Percentiles rank a stretch among this genome's conserved stretches.
Evolutionary conservation across 1,140 invertebrate genomes (phyloP).

Genomic region (Tetramorium simillimum): DNA sequence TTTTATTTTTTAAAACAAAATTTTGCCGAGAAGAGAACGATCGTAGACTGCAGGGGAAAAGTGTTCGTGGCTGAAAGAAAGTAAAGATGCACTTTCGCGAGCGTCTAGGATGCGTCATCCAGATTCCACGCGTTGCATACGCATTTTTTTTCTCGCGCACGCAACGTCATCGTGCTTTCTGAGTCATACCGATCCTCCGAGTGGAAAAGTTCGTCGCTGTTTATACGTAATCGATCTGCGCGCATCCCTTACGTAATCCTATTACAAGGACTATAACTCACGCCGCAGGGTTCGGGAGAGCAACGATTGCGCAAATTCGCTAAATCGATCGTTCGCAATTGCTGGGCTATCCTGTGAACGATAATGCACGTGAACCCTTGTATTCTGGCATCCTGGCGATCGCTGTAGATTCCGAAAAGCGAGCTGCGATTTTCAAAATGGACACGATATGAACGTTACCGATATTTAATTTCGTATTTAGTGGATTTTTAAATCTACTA

Average conservation of each 20-base stretch:
- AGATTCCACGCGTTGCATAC: conserved; percentile 15
- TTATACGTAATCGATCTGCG: conserved; percentile 51
- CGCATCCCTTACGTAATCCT: conserved; percentile 46
- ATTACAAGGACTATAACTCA: conserved; percentile 42
- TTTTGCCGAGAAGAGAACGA: not conserved
- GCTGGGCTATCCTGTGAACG: not conserved
- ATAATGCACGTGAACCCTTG: not conserved
- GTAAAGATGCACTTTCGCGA: not conserved
- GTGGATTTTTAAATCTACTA: not conserved
- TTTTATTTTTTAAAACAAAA: not conserved
- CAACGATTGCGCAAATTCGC: conserved; percentile 31
- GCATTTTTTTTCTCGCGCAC: not conserved
- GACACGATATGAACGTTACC: not conserved
- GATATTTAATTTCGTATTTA: not conserved
- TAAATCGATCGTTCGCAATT: not conserved
- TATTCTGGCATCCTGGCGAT: not conserved
- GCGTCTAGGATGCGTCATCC: not conserved
- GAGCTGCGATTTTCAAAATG: not conserved
- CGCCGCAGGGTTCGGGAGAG: not conserved
- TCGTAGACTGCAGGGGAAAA: not conserved
- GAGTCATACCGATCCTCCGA: conserved; percentile 39
- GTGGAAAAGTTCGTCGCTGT: conserved; percentile 38
- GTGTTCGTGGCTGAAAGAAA: not conserved
- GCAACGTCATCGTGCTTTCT: not conserved
- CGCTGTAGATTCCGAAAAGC: not conserved